Base-by-base conservation (phyloP, 2,113 vertebrate genomes). In the Oncorhynchus nerka region DNA sequence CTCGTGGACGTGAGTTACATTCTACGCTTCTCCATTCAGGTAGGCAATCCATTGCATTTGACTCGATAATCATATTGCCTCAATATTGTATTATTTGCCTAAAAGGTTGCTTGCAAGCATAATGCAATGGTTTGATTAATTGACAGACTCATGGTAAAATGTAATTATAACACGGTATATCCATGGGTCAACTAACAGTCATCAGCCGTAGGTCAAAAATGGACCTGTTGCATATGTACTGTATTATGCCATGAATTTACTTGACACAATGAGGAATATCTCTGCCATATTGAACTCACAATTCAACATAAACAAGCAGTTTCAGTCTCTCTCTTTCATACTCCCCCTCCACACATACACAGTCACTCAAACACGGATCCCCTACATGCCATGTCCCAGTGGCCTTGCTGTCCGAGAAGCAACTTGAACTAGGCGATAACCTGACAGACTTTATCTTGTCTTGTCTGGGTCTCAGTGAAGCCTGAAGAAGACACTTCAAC, bases 361-460 rank as follows among this genome's bases (percentile, higher is more conserved):
- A 75, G 45, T 83, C 70, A 75, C 65, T 70, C 75, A 79, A 39
- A n/a, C 83, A 83, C 80, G 85, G 82, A 89, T 89, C 72, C 71
- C 81, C 75, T 90, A 90, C 85, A 89, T 85, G 81, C 45, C 81
- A 86, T 70, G 75, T 95, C 93, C 93, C 89, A 81, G 79, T 93
- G 94, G 95, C 92, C 93, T 93, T 87, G 93, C 92, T 92, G 92
- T 93, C 94, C 94, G 91, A 93, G 91, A 93, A 93, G 92, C 19
- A 86, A 94, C 95, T 96, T 92, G 87, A 97, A 96, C 95, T 94
- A 93, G 95, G 93, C 94, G 97, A 98, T 97, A 97, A 97, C 96
- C 96, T 90, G 94, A 94, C 94, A 96, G 95, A 96, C 95, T 96
- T 97, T 97, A 98, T 98, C 97, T 98, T 96, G 95, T 98, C 95